Conservation (phyloP, 2,888 invertebrate genomes). For the Poecilobothrus nobilitatus region DNA sequence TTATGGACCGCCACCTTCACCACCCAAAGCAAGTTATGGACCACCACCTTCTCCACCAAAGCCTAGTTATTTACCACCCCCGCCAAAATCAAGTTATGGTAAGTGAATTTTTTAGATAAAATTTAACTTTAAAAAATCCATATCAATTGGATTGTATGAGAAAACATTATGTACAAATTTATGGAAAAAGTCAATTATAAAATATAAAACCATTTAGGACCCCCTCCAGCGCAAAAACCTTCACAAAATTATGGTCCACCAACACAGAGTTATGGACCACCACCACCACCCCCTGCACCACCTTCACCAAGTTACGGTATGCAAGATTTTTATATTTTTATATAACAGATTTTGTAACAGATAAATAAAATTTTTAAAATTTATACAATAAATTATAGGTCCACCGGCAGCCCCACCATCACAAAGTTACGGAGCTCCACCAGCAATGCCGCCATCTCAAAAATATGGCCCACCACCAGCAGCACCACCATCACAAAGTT, state of each 20-base stretch:
- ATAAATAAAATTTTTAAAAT: no score
- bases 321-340: no score
- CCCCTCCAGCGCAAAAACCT: constrained; percentile 31
- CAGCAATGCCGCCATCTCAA: constrained; percentile 25
- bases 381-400: constrained; percentile 29
- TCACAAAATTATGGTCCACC: constrained; percentile 37
- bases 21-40: constrained; percentile 46
- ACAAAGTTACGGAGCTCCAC: constrained; percentile 41
- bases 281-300: constrained; percentile 27
- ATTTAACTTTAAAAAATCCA: no score
- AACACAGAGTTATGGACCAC: constrained; percentile 15
- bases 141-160: no score
- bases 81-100: constrained; percentile 37
- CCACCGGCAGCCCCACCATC: constrained; percentile 45
- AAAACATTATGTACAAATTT: no score
- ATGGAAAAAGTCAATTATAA: no score
- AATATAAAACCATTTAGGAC: no score
- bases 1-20: constrained; percentile 30
- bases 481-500: constrained; percentile 30
- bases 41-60: constrained; percentile 42
- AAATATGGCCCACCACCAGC: constrained; percentile 38
- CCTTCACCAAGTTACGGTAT: constrained; percentile 46
- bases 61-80: constrained; percentile 42
- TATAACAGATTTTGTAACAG: no score
- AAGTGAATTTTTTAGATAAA: no score